phyloP scores from a whole-genome alignment of 1,140 invertebrate species.

The Eriosoma lanigerum region DNA sequence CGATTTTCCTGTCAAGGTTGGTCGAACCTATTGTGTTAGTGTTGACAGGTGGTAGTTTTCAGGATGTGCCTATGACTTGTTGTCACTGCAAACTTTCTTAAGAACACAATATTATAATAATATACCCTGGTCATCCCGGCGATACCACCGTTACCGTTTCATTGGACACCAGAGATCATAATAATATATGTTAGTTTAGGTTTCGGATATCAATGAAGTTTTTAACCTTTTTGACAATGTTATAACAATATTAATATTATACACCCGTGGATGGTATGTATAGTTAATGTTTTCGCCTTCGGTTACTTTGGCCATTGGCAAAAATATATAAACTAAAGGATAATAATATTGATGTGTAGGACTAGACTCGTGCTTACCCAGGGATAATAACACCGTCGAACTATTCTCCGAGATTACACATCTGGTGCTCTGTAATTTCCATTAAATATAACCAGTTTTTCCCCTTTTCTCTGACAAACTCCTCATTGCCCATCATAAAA shows the following conservation, averaged over 20 bases:
- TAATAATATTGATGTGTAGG: constrained; percentile 1
- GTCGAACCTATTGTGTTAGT: not conserved
- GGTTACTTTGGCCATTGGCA: not conserved
- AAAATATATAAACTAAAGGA: not conserved
- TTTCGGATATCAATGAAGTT: too few relatives aligned
- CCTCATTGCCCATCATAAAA: not conserved
- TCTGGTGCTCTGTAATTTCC: constrained; percentile 42
- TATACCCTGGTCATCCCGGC: too few relatives aligned
- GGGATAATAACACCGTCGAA: constrained; percentile 1
- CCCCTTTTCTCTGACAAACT: not conserved
- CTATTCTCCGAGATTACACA: constrained; percentile 25
- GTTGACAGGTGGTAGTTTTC: not conserved
- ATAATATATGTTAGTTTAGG: too few relatives aligned
- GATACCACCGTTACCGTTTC: too few relatives aligned
- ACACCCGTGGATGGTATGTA: not conserved
- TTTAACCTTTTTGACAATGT: too few relatives aligned
- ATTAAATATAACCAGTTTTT: constrained; percentile 39
- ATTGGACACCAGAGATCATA: too few relatives aligned
- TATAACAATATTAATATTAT: too few relatives aligned
- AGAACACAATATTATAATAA: too few relatives aligned
- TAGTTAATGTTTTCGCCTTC: not conserved
- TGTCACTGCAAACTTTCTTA: too few relatives aligned
- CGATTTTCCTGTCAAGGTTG: not conserved
- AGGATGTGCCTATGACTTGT: too few relatives aligned
- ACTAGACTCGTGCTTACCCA: not conserved